Evolutionary conservation across 2,113 vertebrate genomes (phyloP), one percentile per base, ranked within the genome.

Genomic region (Thunnus maccoyii): DNA sequence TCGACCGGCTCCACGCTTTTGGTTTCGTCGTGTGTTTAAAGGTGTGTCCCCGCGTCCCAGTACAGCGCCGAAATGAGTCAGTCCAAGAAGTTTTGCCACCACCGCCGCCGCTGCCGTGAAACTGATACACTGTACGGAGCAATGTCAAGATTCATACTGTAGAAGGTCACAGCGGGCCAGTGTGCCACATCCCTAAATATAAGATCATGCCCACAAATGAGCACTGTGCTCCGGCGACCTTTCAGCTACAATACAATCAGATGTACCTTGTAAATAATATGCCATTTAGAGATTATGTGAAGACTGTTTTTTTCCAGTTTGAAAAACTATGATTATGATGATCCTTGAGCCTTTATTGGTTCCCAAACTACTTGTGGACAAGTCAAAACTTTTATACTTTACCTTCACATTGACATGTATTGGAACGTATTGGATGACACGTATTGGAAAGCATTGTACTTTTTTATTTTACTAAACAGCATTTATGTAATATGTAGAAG

Each of bases 111-210:
- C 41, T 55, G 30, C 76, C n/a, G 66, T 89, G 85, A 86, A 89
- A 79, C 55, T 57, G 86, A 91, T 79, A 69, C 57, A 67, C 52
- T 66, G 72, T 51, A 60, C 54, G 3, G 17, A 72, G 63, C 44
- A 55, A 63, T 36, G 80, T 54, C 50, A 70, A 58, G 64, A 81
- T 56, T 82, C 51, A 73, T 15, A 61, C 36, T 41, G 36, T 41
- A 41, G 41, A 67, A 83, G 90, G 86, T 86, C 84, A 76, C 22
- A 36, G 68, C 15, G 27, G 65, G 78, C 51, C 47, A 77, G 56
- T 17, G 11, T 65, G 79, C 69, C 82, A 78, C 72, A 51, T 79
- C 69, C 78, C 77, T 65, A 69, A 75, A 90, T 90, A 86, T 91
- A 87, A 82, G 57, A 82, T 9, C 80, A 68, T 2, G 2, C 20